Conservation (phyloP, 2,113 vertebrate genomes). For the Bagarius yarrelli region DNA sequence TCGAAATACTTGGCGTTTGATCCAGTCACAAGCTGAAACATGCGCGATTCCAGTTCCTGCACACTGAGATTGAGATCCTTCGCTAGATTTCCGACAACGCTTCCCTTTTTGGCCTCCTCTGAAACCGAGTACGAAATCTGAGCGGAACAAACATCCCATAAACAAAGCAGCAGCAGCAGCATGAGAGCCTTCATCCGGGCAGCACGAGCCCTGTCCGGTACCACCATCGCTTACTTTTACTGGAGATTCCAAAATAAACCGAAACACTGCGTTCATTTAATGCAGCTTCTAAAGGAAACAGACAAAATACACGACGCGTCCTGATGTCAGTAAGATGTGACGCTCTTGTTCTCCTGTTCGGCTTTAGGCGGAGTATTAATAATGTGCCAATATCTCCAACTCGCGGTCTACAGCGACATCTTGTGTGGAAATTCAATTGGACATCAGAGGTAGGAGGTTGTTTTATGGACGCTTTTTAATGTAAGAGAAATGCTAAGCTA, state of each 20-base stretch:
- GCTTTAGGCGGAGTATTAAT: neutral
- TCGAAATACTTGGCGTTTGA: conserved; percentile 64
- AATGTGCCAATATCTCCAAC: neutral
- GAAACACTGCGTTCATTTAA: neutral
- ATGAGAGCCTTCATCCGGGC: conserved; percentile 23
- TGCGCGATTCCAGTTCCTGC: conserved; percentile 63
- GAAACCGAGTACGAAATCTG: conserved; percentile 54
- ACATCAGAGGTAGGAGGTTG: no score
- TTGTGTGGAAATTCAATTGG: conserved; percentile 9
- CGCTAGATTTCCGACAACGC: conserved; percentile 65
- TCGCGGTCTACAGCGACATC: conserved; percentile 22
- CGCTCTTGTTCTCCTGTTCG: neutral
- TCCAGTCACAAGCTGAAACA: conserved; percentile 66
- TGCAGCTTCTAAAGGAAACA: neutral
- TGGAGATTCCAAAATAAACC: neutral
- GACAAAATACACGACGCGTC: neutral
- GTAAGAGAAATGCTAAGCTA: no score
- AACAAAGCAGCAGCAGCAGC: conserved; percentile 9
- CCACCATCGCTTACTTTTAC: neutral
- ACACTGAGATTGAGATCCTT: conserved; percentile 68
- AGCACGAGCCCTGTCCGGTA: neutral
- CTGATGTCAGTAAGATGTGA: neutral
- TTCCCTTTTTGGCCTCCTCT: conserved; percentile 69
- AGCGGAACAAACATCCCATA: neutral
- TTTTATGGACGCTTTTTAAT: no score